Percentiles rank a stretch among this genome's conserved stretches.
These are phyloP conservation scores for Mastomys coucha DNA, from an alignment of 2,113 vertebrate species.

Conservation along the genomic window DNA sequence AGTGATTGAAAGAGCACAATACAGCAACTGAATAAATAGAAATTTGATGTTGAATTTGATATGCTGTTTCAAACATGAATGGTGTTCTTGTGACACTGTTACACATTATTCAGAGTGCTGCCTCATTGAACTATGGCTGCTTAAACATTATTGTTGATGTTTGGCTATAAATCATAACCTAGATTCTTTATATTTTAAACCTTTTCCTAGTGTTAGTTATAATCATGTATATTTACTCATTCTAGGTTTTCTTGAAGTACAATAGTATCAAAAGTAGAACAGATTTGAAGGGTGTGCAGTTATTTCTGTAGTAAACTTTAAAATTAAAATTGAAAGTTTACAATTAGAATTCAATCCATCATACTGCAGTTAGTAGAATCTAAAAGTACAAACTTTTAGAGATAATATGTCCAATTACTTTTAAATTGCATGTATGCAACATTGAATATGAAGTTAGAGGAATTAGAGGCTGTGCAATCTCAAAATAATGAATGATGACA, in stretches of 20 bases:
- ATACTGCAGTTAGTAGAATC: not conserved
- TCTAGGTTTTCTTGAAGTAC: not conserved
- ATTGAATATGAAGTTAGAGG: conserved; percentile 30
- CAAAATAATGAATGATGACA: conserved; percentile 10
- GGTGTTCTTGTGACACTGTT: not conserved
- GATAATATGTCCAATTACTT: not conserved
- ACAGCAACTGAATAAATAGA: not conserved
- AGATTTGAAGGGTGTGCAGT: not conserved
- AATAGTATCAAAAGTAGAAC: not conserved
- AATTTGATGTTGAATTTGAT: not conserved
- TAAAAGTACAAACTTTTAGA: not conserved
- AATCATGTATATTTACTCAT: not conserved
- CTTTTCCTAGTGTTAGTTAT: not conserved
- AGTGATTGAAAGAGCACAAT: not conserved
- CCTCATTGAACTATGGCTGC: not conserved
- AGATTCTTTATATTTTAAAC: not conserved
- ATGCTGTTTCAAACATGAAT: not conserved
- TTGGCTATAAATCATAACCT: not conserved
- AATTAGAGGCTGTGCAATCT: not conserved
- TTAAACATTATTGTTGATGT: not conserved
- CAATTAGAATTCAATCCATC: not conserved
- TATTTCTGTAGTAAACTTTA: not conserved
- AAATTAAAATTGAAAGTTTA: not conserved
- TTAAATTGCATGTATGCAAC: not conserved
- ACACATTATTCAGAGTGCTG: not conserved